These are phyloP conservation scores for Eilema sororculum DNA, from an alignment of 2,888 invertebrate species.

Conservation along the genomic window DNA sequence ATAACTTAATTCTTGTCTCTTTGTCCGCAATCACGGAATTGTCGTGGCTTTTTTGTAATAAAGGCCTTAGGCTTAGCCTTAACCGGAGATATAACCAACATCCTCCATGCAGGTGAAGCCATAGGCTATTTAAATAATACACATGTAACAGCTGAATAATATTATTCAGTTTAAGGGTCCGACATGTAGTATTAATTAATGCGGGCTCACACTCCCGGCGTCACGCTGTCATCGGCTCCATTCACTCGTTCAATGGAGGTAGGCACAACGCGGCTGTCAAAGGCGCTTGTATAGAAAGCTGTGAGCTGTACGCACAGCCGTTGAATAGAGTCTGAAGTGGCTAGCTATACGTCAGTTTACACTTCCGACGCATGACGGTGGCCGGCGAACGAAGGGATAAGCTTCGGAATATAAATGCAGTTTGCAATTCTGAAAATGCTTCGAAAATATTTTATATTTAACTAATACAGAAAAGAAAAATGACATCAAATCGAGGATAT, in stretches of 20 bases:
- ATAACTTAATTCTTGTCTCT: no score
- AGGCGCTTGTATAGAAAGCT: conserved; percentile 59
- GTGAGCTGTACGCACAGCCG: conserved; percentile 66
- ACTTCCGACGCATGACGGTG: conserved; percentile 69
- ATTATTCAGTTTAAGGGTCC: conserved; percentile 54
- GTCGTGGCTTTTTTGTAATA: no score
- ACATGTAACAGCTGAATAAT: conserved; percentile 62
- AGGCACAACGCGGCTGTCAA: conserved; percentile 73
- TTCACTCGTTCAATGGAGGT: conserved; percentile 79
- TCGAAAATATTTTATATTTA: no score
- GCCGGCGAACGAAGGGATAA: conserved; percentile 27
- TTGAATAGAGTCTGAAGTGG: conserved; percentile 83
- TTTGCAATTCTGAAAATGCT: conserved; percentile 44
- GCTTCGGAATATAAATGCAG: conserved; percentile 48
- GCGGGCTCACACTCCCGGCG: conserved; percentile 70
- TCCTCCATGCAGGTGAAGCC: no score
- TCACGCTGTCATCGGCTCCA: conserved; percentile 74
- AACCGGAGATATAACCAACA: no score
- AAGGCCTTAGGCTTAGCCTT: no score
- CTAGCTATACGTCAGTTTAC: conserved; percentile 64
- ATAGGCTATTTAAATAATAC: conserved; percentile 24
- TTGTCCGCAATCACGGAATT: no score
- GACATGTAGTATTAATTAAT: conserved; percentile 75
- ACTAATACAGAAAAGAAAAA: neutral
- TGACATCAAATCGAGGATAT: neutral